These are phyloP conservation scores for Choloepus didactylus DNA, from an alignment of 2,797 vertebrate genomes.

Conservation along the genomic window DNA sequence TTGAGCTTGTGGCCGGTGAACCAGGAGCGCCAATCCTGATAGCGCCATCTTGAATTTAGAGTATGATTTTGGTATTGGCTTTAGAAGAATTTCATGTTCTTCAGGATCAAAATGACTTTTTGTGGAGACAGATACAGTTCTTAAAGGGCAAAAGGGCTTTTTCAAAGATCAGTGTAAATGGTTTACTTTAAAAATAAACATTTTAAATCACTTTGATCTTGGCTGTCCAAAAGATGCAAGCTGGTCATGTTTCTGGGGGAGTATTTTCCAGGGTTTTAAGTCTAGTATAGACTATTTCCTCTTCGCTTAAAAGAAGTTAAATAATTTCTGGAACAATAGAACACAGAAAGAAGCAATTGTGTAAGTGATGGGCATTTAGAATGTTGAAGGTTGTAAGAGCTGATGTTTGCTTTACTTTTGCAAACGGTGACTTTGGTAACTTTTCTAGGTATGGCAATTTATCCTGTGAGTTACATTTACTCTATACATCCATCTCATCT, in stretches of 20 bases:
- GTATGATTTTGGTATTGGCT: constrained; percentile 80
- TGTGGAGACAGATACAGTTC: constrained; percentile 69
- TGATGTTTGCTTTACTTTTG: constrained; percentile 51
- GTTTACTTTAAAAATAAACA: constrained; percentile 84
- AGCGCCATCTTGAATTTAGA: constrained; percentile 74
- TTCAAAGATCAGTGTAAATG: constrained; percentile 82
- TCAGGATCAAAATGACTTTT: constrained; percentile 53
- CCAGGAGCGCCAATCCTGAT: constrained; percentile 77
- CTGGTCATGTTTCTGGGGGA: constrained; percentile 72
- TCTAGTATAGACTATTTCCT: constrained; percentile 73
- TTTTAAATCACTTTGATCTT: constrained; percentile 87
- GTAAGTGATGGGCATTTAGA: constrained; percentile 49
- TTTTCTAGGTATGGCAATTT: neutral
- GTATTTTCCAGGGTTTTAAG: constrained; percentile 79
- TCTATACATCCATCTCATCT: neutral
- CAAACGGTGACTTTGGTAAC: constrained; percentile 5
- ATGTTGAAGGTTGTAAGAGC: constrained; percentile 18
- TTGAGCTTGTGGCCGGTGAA: constrained; percentile 84
- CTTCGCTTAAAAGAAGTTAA: constrained; percentile 67
- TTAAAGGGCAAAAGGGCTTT: constrained; percentile 77
- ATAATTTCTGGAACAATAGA: constrained; percentile 72
- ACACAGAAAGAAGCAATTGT: neutral
- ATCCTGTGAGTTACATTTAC: neutral
- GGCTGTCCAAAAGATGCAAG: constrained; percentile 86
- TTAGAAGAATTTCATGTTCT: constrained; percentile 66